These are phyloP conservation scores for Mohoua ochrocephala DNA, from an alignment of 2,113 vertebrate genomes.

Conservation along the genomic window DNA sequence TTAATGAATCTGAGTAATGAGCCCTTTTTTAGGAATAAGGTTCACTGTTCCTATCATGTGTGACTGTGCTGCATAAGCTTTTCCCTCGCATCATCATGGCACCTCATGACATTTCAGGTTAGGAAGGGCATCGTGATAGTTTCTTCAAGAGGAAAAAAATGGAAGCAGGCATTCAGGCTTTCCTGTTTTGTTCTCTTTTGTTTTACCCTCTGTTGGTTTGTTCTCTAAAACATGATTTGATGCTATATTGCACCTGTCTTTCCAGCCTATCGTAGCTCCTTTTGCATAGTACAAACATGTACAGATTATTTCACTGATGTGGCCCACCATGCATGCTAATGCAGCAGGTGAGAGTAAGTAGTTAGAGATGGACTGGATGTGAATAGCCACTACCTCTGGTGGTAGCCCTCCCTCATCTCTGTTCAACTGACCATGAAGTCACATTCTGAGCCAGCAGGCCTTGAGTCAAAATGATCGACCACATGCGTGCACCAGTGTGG, in stretches of 20 bases:
- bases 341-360: not conserved
- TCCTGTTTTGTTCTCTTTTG: not conserved
- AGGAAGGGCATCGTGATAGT: accelerated
- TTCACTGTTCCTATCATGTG: not conserved
- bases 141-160: not conserved
- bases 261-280: not conserved
- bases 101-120: not conserved
- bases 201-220: not conserved
- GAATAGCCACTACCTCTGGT: not conserved
- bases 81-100: not conserved
- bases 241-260: not conserved
- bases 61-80: not conserved
- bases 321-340: not conserved
- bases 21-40: not conserved
- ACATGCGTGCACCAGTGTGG: not conserved
- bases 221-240: not conserved
- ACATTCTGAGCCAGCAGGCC: not conserved
- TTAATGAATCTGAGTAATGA: not conserved
- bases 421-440: not conserved
- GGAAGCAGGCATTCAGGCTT: not conserved
- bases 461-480: not conserved
- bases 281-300: not conserved
- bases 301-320: not conserved
- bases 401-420: not conserved
- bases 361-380: not conserved